A percentile compares a stretch with the other conserved stretches of the same genome.
These are phyloP conservation scores for Pungitius pungitius DNA, from an alignment of 2,113 vertebrate genomes.

Conservation along the genomic window DNA sequence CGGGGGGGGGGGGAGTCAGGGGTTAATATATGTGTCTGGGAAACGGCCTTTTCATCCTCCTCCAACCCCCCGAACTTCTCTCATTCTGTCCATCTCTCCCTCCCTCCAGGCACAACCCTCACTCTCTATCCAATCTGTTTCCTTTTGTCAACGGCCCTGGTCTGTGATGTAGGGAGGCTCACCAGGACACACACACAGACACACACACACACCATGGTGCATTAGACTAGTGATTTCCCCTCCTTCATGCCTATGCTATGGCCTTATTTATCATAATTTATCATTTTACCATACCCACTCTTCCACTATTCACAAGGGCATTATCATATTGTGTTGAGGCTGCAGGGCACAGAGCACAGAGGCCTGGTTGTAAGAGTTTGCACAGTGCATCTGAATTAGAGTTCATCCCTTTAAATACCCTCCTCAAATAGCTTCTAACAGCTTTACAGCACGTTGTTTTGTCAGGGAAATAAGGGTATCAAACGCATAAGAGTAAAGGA, in stretches of 20 bases:
- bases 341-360: conserved; percentile 34
- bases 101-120: conserved; percentile 50
- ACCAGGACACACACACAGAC: conserved; percentile 29
- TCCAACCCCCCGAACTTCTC: conserved; percentile 24
- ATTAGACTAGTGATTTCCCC: conserved; percentile 66
- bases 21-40: conserved; percentile 73
- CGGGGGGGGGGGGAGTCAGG: conserved; percentile 14
- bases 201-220: conserved; percentile 54
- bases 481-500: conserved; percentile 24
- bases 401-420: conserved; percentile 62
- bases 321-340: conserved; percentile 69
- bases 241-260: conserved; percentile 75
- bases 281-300: conserved; percentile 70
- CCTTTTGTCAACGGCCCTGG: conserved; percentile 51
- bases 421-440: conserved; percentile 48
- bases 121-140: conserved; percentile 54
- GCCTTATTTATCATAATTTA: conserved; percentile 78
- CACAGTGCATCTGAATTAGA: conserved; percentile 43
- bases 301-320: conserved; percentile 63
- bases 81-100: conserved; percentile 33
- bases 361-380: conserved; percentile 16
- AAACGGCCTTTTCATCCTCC: conserved; percentile 56
- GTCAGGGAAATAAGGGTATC: conserved; percentile 47
- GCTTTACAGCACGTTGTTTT: conserved; percentile 49
- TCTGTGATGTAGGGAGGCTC: conserved; percentile 47